phyloP scores from a whole-genome alignment of 1,140 invertebrate species.

The Lepidurus apus region DNA sequence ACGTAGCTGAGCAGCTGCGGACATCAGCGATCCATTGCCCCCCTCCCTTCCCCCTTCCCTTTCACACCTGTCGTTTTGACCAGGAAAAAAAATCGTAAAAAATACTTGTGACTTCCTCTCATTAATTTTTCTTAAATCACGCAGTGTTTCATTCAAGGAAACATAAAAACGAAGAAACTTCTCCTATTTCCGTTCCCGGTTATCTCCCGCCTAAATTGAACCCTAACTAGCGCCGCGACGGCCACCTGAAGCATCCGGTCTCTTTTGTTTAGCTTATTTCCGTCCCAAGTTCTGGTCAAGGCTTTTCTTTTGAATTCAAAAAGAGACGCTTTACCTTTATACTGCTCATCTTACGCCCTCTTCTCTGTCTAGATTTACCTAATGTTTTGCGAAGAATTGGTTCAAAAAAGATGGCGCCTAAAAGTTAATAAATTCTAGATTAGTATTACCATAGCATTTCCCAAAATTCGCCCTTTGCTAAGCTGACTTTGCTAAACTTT shows the following conservation, averaged over 20 bases:
- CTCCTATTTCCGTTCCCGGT: background rate
- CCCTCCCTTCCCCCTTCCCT: background rate
- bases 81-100: background rate
- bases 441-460: no score
- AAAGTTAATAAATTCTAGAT: no score
- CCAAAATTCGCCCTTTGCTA: no score
- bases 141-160: background rate
- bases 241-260: conserved; percentile 5
- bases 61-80: conserved; percentile 10
- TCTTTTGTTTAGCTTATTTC: background rate
- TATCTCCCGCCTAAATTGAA: background rate
- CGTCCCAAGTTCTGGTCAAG: background rate
- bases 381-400: no score
- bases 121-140: background rate
- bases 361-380: no score
- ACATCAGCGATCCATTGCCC: background rate
- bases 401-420: no score
- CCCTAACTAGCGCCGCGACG: conserved; percentile 11
- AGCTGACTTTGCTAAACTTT: no score
- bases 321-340: no score
- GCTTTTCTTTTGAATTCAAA: no score
- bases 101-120: background rate
- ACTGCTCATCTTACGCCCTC: no score
- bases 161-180: background rate
- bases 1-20: background rate